Conservation (phyloP, 2,797 vertebrate genomes). For the Pangasius macronema region DNA sequence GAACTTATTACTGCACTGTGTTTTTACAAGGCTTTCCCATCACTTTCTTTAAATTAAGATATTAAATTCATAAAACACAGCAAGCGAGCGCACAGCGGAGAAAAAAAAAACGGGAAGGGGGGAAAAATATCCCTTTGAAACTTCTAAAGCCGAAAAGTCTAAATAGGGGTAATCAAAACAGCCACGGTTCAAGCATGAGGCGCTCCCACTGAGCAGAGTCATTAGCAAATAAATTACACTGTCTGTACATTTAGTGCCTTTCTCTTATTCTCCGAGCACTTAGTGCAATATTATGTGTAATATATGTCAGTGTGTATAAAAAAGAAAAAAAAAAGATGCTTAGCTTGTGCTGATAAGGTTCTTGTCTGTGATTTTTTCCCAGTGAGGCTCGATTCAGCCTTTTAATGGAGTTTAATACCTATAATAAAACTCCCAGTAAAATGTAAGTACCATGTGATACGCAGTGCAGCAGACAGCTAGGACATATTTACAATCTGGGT, state of each 20-base stretch:
- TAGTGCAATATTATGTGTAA: not conserved
- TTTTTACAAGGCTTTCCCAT: constrained; percentile 62
- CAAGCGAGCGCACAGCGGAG: constrained; percentile 15
- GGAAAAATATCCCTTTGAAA: constrained; percentile 23
- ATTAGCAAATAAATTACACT: constrained; percentile 16
- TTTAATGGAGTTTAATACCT: not conserved
- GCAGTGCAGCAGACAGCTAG: not conserved
- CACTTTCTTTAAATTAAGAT: constrained; percentile 59
- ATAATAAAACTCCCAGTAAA: constrained; percentile 13
- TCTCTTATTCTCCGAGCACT: not conserved
- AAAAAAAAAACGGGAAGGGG: not conserved
- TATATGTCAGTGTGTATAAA: not conserved
- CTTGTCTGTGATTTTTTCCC: not conserved
- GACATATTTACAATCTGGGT: constrained; percentile 1
- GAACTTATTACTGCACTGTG: constrained; percentile 52
- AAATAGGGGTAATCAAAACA: constrained; percentile 42
- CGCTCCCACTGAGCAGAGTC: not conserved
- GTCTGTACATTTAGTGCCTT: constrained; percentile 12
- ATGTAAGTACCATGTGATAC: not conserved
- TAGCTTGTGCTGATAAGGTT: not conserved
- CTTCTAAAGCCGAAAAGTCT: constrained; percentile 20
- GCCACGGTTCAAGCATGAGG: constrained; percentile 15
- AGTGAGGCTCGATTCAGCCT: not conserved
- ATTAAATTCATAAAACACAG: constrained; percentile 61
- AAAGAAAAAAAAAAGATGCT: not conserved